Conservation (phyloP, 2,797 vertebrate genomes). For the Darevskia mixta region DNA sequence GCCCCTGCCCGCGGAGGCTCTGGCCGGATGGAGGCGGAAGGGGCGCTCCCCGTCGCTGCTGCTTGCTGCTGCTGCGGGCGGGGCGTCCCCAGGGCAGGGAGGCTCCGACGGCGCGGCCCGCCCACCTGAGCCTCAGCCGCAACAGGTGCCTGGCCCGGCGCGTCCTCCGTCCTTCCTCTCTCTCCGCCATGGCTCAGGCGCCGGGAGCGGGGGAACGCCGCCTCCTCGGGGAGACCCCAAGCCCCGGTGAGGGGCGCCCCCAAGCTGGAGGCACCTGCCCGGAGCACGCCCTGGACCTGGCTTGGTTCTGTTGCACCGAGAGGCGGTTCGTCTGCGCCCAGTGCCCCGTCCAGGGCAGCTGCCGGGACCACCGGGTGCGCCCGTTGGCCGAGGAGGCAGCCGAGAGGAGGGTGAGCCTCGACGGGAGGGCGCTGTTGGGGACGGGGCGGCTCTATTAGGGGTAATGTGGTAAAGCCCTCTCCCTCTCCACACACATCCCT, state of each 20-base stretch:
- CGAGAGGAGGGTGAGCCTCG: slow-evolving; percentile 79
- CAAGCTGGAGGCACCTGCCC: slow-evolving; percentile 57
- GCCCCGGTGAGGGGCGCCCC: slow-evolving; percentile 69
- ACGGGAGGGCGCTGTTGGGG: too few relatives aligned
- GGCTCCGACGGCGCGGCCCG: background rate
- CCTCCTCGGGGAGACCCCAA: background rate
- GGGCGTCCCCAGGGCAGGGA: background rate
- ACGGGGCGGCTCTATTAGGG: too few relatives aligned
- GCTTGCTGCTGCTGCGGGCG: background rate
- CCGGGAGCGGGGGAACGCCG: background rate
- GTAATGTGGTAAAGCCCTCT: too few relatives aligned
- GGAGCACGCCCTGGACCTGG: slow-evolving; percentile 78
- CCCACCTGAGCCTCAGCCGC: background rate
- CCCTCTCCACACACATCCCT: too few relatives aligned
- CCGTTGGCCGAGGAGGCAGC: slow-evolving; percentile 80
- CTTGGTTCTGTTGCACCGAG: slow-evolving; percentile 86
- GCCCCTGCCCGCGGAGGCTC: background rate
- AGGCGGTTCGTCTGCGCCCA: slow-evolving; percentile 81
- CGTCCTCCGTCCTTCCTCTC: background rate
- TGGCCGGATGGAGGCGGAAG: background rate
- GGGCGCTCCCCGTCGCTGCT: too few relatives aligned
- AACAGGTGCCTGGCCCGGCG: slow-evolving; percentile 1
- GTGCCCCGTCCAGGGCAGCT: slow-evolving; percentile 79
- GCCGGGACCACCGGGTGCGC: slow-evolving; percentile 81
- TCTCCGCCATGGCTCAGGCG: background rate